Evolutionary conservation across 2,888 invertebrate species (phyloP).

Genomic region (Diaperis boleti): DNA sequence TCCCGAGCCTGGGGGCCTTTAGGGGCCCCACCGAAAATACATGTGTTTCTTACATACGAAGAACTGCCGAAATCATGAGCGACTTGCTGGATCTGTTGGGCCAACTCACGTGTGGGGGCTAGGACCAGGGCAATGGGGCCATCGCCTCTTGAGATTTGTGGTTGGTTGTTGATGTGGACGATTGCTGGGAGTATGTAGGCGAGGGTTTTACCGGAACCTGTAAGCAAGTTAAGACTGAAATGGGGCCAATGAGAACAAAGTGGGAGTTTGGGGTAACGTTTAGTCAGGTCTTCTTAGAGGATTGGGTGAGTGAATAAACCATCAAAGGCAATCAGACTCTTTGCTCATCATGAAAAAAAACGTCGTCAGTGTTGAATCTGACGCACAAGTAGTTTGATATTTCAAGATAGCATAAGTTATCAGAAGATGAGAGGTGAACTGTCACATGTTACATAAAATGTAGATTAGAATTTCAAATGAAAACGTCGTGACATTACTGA

Average conservation of each 20-base stretch:
- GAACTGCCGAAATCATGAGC: slow-evolving; percentile 86
- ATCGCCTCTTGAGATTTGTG: slow-evolving; percentile 82
- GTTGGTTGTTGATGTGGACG: slow-evolving; percentile 88
- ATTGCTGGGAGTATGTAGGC: slow-evolving; percentile 87
- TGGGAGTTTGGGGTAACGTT: too few relatives aligned
- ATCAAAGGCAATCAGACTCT: background rate
- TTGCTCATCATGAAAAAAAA: background rate
- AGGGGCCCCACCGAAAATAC: slow-evolving; percentile 92
- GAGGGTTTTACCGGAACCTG: slow-evolving; percentile 80
- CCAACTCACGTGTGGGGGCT: slow-evolving; percentile 83
- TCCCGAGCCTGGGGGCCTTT: slow-evolving; percentile 86
- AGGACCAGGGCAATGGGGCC: slow-evolving; percentile 86
- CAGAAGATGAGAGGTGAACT: too few relatives aligned
- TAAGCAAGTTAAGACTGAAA: background rate
- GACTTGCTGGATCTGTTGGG: slow-evolving; percentile 89
- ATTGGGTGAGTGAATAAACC: background rate
- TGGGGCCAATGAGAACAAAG: background rate
- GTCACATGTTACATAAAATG: too few relatives aligned
- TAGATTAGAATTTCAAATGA: too few relatives aligned
- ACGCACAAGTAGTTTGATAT: too few relatives aligned
- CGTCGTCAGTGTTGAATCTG: too few relatives aligned
- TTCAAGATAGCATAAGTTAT: too few relatives aligned
- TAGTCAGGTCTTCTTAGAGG: background rate
- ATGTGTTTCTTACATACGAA: slow-evolving; percentile 85
- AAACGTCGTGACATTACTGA: too few relatives aligned